Conservation (phyloP, 2,113 vertebrate genomes). For the Pionites leucogaster region DNA sequence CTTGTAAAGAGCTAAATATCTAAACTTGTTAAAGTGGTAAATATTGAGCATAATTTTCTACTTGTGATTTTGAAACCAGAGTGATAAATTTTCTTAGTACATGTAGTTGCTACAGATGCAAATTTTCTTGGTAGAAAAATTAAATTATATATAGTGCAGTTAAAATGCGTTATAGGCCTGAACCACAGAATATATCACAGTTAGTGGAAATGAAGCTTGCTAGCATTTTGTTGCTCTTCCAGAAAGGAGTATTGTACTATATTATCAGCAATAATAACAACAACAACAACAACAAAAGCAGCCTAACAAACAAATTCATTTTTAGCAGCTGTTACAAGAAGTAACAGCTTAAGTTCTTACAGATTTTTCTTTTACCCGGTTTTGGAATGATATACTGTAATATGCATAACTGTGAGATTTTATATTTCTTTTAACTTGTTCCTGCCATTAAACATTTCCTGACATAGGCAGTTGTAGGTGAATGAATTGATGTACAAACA, state of each 20-base stretch:
- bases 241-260: background rate
- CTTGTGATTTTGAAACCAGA: background rate
- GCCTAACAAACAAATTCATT: background rate
- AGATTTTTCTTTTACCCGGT: background rate
- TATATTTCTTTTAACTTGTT: background rate
- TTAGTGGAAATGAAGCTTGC: background rate
- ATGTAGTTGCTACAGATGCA: conserved; percentile 27
- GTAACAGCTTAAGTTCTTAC: background rate
- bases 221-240: background rate
- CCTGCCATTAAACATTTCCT: background rate
- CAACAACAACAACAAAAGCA: background rate
- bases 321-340: background rate
- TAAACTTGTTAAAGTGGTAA: background rate
- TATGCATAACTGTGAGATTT: background rate
- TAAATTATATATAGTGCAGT: conserved; percentile 30
- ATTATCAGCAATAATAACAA: background rate
- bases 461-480: background rate
- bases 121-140: conserved; percentile 65
- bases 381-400: background rate
- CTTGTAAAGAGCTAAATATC: background rate
- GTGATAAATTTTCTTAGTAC: background rate
- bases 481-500: background rate
- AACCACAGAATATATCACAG: conserved; percentile 18
- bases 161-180: conserved; percentile 5
- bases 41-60: background rate